Evolutionary conservation across 2,797 vertebrate species (phyloP), one percentile per base, ranked within the genome.

Genomic region (Cryptoprocta ferox): DNA sequence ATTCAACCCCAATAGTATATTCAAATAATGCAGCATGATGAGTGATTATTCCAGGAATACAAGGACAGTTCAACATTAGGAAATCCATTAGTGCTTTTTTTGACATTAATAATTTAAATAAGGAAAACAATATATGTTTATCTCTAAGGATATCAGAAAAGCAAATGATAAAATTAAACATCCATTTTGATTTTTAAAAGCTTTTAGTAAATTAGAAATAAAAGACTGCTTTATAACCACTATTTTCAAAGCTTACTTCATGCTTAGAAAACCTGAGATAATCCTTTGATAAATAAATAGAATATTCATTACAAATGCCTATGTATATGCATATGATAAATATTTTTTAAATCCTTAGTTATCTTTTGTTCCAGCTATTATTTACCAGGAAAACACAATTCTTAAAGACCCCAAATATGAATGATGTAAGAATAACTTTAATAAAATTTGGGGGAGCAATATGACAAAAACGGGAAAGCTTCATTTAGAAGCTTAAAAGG

Each of bases 41-140:
- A 89, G 5, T 24, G 30, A 79, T 86, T 97, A 87, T 95, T 94
- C 45, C 39, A 76, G 45, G 66, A 97, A 95, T 66, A 59, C 13
- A 92, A 95, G 70, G 68, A 66, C 26, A 96, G 80, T 92, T 92
- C 32, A 86, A 80, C 50, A 89, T 73, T 89, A 87, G 48, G 12
- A 95, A 94, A 78, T 56, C 39, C 28, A 92, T 87, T 93, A 94
- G 81, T 90, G 26, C 61, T 96, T 87, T 96, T 71, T 37, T 92
- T 83, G 48, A 84, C 45, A 92, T 94, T 93, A 97, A 96, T 95
- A 97, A 94, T 97, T 96, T 95, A 95, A 91, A 48, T 13, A 83
- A 86, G 48, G 26, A 50, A 96, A 85, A 85, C 42, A 63, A 48
- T 7, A 61, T 88, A 86, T 24, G 18, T 75, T n/a, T 10, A 87